A percentile compares a stretch with the other conserved stretches of the same genome.
Evolutionary conservation across 2,797 vertebrate genomes (phyloP).

Genomic region (Pangasius sanitwongsei): DNA sequence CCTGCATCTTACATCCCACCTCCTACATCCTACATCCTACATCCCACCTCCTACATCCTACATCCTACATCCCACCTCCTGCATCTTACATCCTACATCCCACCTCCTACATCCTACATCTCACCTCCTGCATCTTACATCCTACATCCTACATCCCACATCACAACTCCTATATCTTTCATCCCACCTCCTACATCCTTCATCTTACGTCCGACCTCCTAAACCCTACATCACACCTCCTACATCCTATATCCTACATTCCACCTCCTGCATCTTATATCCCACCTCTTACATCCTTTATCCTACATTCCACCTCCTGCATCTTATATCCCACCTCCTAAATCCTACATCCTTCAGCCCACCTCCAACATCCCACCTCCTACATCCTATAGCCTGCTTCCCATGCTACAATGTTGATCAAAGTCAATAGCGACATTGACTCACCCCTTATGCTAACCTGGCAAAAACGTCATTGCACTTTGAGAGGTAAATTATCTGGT

Average conservation of each 20-base stretch:
- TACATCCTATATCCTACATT: neutral
- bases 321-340: neutral
- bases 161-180: neutral
- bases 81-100: too few species aligned
- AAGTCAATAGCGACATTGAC: slow-evolving; percentile 31
- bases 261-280: neutral
- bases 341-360: neutral
- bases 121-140: too few species aligned
- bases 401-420: slow-evolving; percentile 19
- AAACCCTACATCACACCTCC: neutral
- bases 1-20: neutral
- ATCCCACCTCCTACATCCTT: neutral
- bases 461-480: neutral
- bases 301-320: neutral
- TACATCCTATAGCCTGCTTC: neutral
- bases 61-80: too few species aligned
- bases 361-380: neutral
- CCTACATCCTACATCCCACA: too few species aligned
- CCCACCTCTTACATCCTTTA: neutral
- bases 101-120: too few species aligned
- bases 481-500: neutral
- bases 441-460: neutral
- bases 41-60: neutral
- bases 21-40: neutral
- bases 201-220: neutral